Percentiles rank a stretch among this genome's conserved stretches.
Conservation (phyloP, 2,888 invertebrate genomes). For the Tanypteryx hageni region DNA sequence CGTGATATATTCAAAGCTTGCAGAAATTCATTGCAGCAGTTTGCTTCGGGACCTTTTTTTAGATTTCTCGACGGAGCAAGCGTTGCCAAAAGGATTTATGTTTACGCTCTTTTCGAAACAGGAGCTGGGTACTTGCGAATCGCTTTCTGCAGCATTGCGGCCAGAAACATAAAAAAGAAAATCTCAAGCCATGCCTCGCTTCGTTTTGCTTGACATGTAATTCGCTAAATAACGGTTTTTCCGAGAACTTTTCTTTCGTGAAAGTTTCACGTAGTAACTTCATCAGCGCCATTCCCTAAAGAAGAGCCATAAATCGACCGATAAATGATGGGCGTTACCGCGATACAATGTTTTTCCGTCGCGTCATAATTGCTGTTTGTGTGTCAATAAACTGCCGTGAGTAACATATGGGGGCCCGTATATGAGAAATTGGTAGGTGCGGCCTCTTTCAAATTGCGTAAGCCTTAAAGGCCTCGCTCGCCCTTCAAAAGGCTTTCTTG, state of each 20-base stretch:
- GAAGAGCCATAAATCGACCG: background rate
- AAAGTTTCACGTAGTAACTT: background rate
- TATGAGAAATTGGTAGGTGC: constrained; percentile 1
- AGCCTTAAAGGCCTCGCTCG: background rate
- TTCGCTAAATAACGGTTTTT: background rate
- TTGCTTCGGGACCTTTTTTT: too few species aligned
- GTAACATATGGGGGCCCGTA: background rate
- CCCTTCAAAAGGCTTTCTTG: constrained; percentile 6
- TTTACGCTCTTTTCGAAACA: too few species aligned
- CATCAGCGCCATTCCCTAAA: background rate
- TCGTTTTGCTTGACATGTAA: background rate
- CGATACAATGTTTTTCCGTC: background rate
- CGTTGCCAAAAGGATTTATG: too few species aligned
- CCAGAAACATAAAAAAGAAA: too few species aligned
- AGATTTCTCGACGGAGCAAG: too few species aligned
- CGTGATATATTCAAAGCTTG: too few species aligned
- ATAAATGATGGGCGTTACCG: background rate
- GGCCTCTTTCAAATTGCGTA: background rate
- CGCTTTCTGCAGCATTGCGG: too few species aligned
- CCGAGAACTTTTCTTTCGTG: background rate
- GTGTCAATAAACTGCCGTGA: background rate
- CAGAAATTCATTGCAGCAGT: too few species aligned
- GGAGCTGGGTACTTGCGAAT: too few species aligned
- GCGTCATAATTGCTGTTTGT: background rate
- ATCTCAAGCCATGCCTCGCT: background rate